Percentiles rank a stretch among this genome's conserved stretches.
phyloP scores from a whole-genome alignment of 2,797 vertebrate species.

The Cephalopachus bancanus region DNA sequence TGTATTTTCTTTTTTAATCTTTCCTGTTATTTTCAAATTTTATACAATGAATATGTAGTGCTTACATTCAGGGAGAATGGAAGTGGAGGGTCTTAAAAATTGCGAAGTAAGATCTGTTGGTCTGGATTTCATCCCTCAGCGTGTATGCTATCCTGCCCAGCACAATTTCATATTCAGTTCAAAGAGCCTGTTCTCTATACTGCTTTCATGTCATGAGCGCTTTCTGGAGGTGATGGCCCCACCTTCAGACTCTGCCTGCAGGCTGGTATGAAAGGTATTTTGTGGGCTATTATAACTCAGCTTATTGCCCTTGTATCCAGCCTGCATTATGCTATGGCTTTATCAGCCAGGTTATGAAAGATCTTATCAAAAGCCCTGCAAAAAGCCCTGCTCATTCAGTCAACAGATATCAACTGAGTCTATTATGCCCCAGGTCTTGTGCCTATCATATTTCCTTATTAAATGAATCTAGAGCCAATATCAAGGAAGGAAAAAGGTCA shows the following conservation, averaged over 20 bases:
- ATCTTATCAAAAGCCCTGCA: constrained; percentile 35
- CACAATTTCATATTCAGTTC: background rate
- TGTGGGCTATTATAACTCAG: background rate
- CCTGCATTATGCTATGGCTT: background rate
- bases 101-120: background rate
- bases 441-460: constrained; percentile 13
- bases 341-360: constrained; percentile 25
- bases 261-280: background rate
- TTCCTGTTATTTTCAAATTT: background rate
- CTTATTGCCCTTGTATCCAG: background rate
- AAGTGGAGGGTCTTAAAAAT: background rate
- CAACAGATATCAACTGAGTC: constrained; percentile 21
- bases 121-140: background rate
- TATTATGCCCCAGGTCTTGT: background rate
- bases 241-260: background rate
- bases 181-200: background rate
- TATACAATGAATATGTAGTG: background rate
- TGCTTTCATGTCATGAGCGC: background rate
- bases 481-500: constrained; percentile 58
- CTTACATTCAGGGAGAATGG: background rate
- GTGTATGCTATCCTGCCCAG: background rate
- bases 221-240: background rate
- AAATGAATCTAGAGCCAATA: constrained; percentile 34
- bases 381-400: constrained; percentile 3
- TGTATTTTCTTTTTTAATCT: constrained; percentile 11